Evolutionary conservation across 2,113 vertebrate genomes (phyloP).

Genomic region (Glaucomys volans): DNA sequence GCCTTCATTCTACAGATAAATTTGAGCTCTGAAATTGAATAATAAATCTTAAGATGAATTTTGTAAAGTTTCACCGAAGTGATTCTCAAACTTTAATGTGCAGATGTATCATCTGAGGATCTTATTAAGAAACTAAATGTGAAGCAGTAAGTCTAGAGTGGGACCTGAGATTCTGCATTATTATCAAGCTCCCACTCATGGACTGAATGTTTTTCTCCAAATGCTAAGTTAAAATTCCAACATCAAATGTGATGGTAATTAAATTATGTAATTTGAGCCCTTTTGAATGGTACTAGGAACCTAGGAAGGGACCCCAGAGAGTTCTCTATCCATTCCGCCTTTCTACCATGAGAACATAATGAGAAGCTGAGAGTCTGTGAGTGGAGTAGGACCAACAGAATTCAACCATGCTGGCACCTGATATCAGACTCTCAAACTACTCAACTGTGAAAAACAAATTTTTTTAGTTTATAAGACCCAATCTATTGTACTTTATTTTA

Average conservation of each 20-base stretch:
- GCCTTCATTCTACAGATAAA: slow-evolving; percentile 51
- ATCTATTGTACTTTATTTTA: too few relatives aligned
- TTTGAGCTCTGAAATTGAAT: slow-evolving; percentile 35
- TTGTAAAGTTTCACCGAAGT: slow-evolving; percentile 33
- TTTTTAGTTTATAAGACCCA: not conserved
- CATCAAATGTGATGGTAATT: not conserved
- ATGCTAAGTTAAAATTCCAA: not conserved
- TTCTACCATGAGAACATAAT: not conserved
- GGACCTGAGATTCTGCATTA: not conserved
- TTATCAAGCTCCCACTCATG: not conserved
- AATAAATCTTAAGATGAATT: slow-evolving; percentile 70
- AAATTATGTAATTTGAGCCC: not conserved
- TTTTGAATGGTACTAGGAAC: not conserved
- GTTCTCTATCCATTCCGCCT: not conserved
- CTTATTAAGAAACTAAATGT: not conserved
- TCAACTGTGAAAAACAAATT: not conserved
- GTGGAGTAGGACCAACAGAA: not conserved
- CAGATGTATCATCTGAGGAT: not conserved
- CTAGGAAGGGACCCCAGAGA: not conserved
- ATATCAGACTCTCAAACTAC: not conserved
- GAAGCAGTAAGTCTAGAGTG: not conserved
- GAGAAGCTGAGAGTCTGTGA: not conserved
- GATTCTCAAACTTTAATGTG: slow-evolving; percentile 53
- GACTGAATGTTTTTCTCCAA: not conserved
- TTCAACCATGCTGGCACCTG: not conserved